Conservation (phyloP, 2,888 invertebrate genomes). For the Temnothorax unifasciatus region DNA sequence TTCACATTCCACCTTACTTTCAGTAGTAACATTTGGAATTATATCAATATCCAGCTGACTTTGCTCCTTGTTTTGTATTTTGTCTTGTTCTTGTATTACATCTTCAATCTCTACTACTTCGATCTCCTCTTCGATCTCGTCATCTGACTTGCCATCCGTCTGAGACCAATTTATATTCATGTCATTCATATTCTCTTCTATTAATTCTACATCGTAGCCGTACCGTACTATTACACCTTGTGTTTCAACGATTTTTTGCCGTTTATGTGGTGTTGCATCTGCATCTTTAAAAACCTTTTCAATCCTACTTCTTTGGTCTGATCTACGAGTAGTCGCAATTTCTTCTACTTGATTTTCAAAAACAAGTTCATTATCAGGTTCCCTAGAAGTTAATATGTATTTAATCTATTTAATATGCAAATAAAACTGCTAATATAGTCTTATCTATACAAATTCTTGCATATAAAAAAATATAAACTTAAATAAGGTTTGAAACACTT, state of each 20-base stretch:
- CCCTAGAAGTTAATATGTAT: constrained; percentile 62
- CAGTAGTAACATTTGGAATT: not conserved
- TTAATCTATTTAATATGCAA: not conserved
- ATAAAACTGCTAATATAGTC: not conserved
- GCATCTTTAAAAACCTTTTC: constrained; percentile 13
- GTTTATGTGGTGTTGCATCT: not conserved
- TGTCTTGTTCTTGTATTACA: not conserved
- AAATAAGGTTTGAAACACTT: constrained; percentile 42
- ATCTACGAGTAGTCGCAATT: not conserved
- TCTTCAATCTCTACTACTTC: too few species aligned
- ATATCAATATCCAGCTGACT: not conserved
- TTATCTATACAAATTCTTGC: not conserved
- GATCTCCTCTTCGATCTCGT: not conserved
- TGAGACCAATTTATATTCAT: constrained; percentile 4
- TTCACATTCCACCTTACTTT: constrained; percentile 4
- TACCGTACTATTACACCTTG: not conserved
- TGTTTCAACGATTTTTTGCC: not conserved
- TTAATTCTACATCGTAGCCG: constrained; percentile 19
- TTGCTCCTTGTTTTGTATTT: not conserved
- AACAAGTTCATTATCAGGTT: constrained; percentile 55
- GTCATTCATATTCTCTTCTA: not conserved
- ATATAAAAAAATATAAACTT: not conserved
- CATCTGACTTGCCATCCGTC: not conserved
- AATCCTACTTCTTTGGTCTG: constrained; percentile 24
- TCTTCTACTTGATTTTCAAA: constrained; percentile 7